A percentile compares a stretch with the other conserved stretches of the same genome.
Conservation (phyloP, 2,797 vertebrate species). For the Hemitrygon akajei region DNA sequence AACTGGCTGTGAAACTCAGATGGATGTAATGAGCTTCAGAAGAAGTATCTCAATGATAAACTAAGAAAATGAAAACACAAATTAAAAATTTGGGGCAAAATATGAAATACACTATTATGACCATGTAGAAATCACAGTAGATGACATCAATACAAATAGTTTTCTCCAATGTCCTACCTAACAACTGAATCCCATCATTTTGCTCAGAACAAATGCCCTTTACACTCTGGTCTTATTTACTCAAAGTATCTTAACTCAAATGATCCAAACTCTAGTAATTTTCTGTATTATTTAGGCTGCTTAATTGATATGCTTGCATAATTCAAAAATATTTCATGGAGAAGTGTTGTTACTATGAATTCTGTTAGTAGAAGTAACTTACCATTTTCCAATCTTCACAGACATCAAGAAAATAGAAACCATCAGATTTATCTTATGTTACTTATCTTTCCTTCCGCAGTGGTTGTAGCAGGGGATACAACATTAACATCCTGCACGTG, state of each 20-base stretch:
- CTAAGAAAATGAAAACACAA: background rate
- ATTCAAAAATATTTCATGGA: no score
- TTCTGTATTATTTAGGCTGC: background rate
- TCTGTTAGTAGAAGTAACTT: no score
- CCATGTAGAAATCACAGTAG: background rate
- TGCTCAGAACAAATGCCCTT: background rate
- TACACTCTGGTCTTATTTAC: background rate
- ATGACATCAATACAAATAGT: background rate
- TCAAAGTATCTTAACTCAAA: background rate
- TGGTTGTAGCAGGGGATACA: background rate
- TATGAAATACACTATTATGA: background rate
- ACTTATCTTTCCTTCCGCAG: background rate
- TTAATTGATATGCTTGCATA: no score
- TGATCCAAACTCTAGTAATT: background rate
- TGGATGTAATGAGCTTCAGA: background rate
- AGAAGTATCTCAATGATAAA: background rate
- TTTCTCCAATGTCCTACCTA: background rate
- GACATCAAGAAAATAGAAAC: no score
- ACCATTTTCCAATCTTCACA: no score
- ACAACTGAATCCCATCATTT: background rate
- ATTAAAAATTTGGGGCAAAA: background rate
- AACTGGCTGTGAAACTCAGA: background rate
- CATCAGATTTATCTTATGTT: no score
- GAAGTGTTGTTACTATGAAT: no score
- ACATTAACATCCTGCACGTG: background rate